Conservation (phyloP, 2,888 invertebrate genomes). For the Metopia argyrocephala region DNA sequence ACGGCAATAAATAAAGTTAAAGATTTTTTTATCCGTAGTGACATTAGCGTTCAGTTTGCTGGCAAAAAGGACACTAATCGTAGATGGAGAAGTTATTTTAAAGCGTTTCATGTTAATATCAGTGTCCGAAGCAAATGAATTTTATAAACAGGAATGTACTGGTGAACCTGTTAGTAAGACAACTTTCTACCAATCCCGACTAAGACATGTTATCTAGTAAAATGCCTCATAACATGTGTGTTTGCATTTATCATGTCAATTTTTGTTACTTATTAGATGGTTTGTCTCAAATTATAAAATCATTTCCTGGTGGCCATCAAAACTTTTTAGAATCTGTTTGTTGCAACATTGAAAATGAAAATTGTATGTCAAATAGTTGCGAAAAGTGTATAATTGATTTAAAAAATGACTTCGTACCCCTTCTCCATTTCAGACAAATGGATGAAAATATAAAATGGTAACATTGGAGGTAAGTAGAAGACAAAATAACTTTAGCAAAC, state of each 20-base stretch:
- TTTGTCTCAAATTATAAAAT: slow-evolving; percentile 9
- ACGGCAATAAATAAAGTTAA: slow-evolving; percentile 24
- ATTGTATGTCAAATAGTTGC: slow-evolving; percentile 16
- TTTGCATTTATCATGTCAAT: slow-evolving; percentile 26
- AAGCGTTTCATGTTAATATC: slow-evolving; percentile 16
- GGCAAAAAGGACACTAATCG: slow-evolving; percentile 13
- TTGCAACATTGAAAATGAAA: slow-evolving; percentile 29
- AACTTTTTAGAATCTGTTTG: slow-evolving; percentile 17
- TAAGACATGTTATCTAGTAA: slow-evolving; percentile 14
- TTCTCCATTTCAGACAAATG: slow-evolving; percentile 9
- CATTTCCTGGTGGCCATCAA: slow-evolving; percentile 1
- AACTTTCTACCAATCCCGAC: background rate
- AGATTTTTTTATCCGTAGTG: slow-evolving; percentile 6
- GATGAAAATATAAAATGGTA: slow-evolving; percentile 32
- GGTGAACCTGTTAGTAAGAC: background rate
- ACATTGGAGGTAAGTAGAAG: slow-evolving; percentile 43
- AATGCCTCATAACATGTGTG: slow-evolving; percentile 35
- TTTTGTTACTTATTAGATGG: slow-evolving; percentile 17
- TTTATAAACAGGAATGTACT: slow-evolving; percentile 7
- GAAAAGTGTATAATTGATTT: slow-evolving; percentile 30
- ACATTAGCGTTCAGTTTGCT: slow-evolving; percentile 9
- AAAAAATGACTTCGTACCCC: slow-evolving; percentile 29
- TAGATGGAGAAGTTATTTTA: slow-evolving; percentile 2
- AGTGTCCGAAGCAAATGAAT: background rate
- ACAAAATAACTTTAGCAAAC: slow-evolving; percentile 12